phyloP scores from a whole-genome alignment of 2,113 vertebrate species.

The Lepisosteus oculatus region DNA sequence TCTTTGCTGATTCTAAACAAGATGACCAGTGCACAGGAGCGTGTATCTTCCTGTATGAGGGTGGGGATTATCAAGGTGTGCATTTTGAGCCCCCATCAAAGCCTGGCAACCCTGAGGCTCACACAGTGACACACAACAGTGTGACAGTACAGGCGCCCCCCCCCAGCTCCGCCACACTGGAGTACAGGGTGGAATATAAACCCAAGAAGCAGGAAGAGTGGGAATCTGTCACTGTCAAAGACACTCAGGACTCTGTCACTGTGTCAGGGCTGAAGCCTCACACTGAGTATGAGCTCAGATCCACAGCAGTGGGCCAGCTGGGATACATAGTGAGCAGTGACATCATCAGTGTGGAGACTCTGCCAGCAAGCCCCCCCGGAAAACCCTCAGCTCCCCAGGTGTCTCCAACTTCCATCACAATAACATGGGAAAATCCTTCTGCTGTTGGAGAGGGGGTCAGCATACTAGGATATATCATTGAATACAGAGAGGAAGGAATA shows the following conservation, averaged over 20 bases:
- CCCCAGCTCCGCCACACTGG: not conserved
- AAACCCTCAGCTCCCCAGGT: not conserved
- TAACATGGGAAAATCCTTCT: not conserved
- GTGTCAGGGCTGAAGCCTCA: conserved; percentile 3
- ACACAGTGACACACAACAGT: not conserved
- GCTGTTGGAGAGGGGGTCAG: not conserved
- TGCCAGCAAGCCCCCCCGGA: conserved; percentile 13
- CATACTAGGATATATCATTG: conserved; percentile 15
- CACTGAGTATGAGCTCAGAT: conserved; percentile 23
- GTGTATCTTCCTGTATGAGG: conserved; percentile 21
- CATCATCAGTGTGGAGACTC: conserved; percentile 7
- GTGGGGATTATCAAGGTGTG: not conserved
- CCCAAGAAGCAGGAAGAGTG: not conserved
- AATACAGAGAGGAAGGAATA: conserved; percentile 5
- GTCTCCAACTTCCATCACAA: not conserved
- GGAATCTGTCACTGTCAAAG: not conserved
- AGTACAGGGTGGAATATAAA: conserved; percentile 11
- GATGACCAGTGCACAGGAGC: conserved; percentile 13
- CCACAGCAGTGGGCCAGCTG: conserved; percentile 3
- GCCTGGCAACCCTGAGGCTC: not conserved
- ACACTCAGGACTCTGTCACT: not conserved
- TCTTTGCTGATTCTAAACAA: conserved; percentile 17
- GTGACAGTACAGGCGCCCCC: not conserved
- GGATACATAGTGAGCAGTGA: conserved; percentile 2
- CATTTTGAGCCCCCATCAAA: conserved; percentile 27